phyloP scores from a whole-genome alignment of 2,888 invertebrate genomes.

The Lasioglossum vierecki region DNA sequence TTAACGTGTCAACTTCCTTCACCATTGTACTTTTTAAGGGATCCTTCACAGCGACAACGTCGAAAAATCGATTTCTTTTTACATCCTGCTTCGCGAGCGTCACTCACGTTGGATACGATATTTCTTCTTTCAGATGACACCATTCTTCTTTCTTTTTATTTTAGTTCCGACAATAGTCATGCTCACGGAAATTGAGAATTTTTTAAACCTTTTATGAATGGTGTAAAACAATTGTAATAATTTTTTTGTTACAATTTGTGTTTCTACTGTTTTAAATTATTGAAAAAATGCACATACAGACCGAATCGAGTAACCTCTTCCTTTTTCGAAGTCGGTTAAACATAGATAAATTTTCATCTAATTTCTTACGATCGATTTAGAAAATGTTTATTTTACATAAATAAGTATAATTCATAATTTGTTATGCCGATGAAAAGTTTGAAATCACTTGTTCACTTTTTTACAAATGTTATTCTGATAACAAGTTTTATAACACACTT shows the following conservation, averaged over 20 bases:
- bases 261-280: neutral
- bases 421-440: neutral
- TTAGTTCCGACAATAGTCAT: neutral
- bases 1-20: conserved; percentile 25
- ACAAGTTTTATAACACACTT: neutral
- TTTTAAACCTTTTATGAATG: too few relatives aligned
- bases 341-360: too few relatives aligned
- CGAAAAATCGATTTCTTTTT: neutral
- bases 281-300: too few relatives aligned
- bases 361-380: neutral
- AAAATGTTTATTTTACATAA: too few relatives aligned
- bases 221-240: too few relatives aligned
- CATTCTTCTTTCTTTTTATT: neutral
- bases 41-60: neutral
- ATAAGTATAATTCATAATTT: neutral
- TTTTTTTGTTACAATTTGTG: too few relatives aligned
- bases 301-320: too few relatives aligned
- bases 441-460: neutral
- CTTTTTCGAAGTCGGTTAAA: too few relatives aligned
- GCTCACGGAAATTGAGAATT: neutral
- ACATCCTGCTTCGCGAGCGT: neutral
- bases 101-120: neutral
- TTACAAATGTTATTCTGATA: neutral
- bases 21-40: neutral
- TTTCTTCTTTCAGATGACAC: neutral